phyloP scores from a whole-genome alignment of 2,888 invertebrate genomes.

The Pinctada fucata region DNA sequence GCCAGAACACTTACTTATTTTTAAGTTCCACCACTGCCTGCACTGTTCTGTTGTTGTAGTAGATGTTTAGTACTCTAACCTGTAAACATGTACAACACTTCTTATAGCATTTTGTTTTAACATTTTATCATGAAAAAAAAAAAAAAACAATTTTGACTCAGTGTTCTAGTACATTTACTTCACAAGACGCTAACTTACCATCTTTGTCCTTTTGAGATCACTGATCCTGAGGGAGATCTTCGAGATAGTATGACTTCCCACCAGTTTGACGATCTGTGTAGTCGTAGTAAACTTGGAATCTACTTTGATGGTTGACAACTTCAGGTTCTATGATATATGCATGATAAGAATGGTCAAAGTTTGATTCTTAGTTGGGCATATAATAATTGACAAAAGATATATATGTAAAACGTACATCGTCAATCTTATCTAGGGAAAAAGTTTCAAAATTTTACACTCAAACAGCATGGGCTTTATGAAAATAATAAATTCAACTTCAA shows the following conservation, averaged over 20 bases:
- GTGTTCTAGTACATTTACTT: no score
- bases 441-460: no score
- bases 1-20: constrained; percentile 82
- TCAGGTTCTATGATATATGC: constrained; percentile 76
- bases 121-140: no score
- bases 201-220: constrained; percentile 96
- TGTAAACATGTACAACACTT: constrained; percentile 40
- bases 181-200: constrained; percentile 80
- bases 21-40: constrained; percentile 98
- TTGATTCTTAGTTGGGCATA: no score
- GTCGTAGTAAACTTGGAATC: constrained; percentile 99
- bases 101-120: no score
- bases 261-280: constrained; percentile 96
- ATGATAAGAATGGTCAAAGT: no score
- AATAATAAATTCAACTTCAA: no score
- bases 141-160: no score
- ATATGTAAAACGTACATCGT: no score
- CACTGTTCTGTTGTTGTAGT: constrained; percentile 94
- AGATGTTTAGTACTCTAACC: constrained; percentile 93
- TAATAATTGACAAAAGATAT: no score
- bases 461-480: no score
- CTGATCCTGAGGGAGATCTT: constrained; percentile 94
- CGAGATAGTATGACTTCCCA: constrained; percentile 96
- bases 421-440: no score
- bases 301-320: constrained; percentile 93